phyloP scores from a whole-genome alignment of 1,140 invertebrate genomes.

The Calliopsis andreniformis region DNA sequence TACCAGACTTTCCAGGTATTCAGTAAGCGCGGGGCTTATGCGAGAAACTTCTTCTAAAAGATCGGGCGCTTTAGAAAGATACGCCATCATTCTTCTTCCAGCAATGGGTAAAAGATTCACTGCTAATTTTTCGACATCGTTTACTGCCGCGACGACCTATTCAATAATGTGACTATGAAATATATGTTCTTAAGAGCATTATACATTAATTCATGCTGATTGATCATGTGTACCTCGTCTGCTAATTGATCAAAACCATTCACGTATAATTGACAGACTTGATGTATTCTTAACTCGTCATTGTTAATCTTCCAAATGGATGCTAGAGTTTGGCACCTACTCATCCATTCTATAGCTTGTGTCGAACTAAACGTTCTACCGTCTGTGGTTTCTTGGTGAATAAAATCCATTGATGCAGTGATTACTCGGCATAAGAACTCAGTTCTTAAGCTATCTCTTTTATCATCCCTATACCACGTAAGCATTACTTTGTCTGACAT shows the following conservation, averaged over 20 bases:
- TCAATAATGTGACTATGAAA: neutral
- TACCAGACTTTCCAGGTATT: slow-evolving; percentile 88
- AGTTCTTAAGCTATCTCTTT: slow-evolving; percentile 81
- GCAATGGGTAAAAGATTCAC: slow-evolving; percentile 86
- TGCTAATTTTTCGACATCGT: slow-evolving; percentile 85
- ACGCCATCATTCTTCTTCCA: slow-evolving; percentile 86
- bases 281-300: slow-evolving; percentile 88
- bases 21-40: slow-evolving; percentile 86
- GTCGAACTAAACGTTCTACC: slow-evolving; percentile 80
- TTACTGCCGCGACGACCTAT: slow-evolving; percentile 84
- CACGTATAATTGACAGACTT: slow-evolving; percentile 89
- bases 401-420: slow-evolving; percentile 84
- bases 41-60: slow-evolving; percentile 85
- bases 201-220: neutral
- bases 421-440: slow-evolving; percentile 86
- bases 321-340: slow-evolving; percentile 87
- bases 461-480: slow-evolving; percentile 79
- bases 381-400: slow-evolving; percentile 82
- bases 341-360: slow-evolving; percentile 86
- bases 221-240: slow-evolving; percentile 83
- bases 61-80: slow-evolving; percentile 83
- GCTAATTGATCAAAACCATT: slow-evolving; percentile 90
- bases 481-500: slow-evolving; percentile 79
- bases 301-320: slow-evolving; percentile 90
- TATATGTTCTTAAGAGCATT: neutral